Evolutionary conservation across 2,113 vertebrate species (phyloP), one percentile per base, ranked within the genome.

Genomic region (Noctilio leporinus): DNA sequence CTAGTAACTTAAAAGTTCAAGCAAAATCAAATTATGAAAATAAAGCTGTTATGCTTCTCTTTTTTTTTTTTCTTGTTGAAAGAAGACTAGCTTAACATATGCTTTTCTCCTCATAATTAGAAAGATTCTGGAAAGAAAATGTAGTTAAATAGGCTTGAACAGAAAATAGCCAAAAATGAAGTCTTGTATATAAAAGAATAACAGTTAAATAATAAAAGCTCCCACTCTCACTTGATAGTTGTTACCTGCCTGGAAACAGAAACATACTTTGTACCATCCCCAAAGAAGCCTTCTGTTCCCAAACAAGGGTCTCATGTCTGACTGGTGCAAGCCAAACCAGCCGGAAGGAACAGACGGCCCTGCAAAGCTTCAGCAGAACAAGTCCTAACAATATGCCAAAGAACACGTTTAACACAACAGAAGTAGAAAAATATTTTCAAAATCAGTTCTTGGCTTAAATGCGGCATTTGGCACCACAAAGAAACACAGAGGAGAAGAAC

Each of bases 381-480:
- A 97, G 97, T 96, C 96, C 95, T 94, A 97, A 96, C 94, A 55
- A 98, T 95, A 97, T 98, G 98, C 96, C 98, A 98, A 96, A 81
- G 96, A 97, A 98, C 82, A 97, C 93, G 49, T 98, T 96, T 98
- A 94, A 96, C 98, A 98, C 98, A 98, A 98, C 59, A 82, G 97
- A 97, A 98, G 97, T 81, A 97, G 94, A 96, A 98, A 98, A 98
- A 98, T 98, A 98, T 98, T 98, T 98, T 98, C 97, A 98, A 98
- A 98, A 97, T 95, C 93, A 85, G 94, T 97, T 97, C 85, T 91
- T 98, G 98, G 95, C 97, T 97, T 97, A 98, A 98, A 98, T 97
- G 97, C 92, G 97, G 97, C 94, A 96, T 89, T 96, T 96, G 93
- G 96, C 94, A 97, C 96, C 96, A 97, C 96, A 91, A 97, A 96